Evolutionary conservation across 1,140 invertebrate species (phyloP), one percentile per base, ranked within the genome.

Genomic region (Drosophila pachea): DNA sequence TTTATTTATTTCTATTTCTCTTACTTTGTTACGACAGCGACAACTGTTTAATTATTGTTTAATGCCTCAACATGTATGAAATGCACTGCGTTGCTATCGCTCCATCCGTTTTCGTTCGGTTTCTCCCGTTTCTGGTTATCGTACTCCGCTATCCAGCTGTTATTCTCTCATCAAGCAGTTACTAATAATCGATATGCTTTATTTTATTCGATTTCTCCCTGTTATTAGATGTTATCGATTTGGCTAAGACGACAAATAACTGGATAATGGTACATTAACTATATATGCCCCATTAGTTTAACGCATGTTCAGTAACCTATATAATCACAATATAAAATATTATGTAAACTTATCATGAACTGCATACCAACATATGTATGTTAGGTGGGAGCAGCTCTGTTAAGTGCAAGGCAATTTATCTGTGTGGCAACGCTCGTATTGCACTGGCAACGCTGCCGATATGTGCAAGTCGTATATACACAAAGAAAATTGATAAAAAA

Each of bases 401-500:
- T 62, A 67, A 47, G 11, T 52, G 65, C 56, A 52, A 7, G 7
- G 55, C 33, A 11, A 12, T 47, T 45, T 6, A 14, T 11, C 49
- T 8, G 11, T 49, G 36, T 68, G 66, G 66, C 66, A 68, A 68
- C 60, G 43, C 66, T 54, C 8, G 22, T 16, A 68, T 63, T 68
- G 66, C 66, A 68, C 66, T 68, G 66, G 65, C 69, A 72, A 68
- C 69, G 33, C 63, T 55, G 68, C 64, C 68, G 69, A 73, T 56
- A 73, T 73, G 70, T 73, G 70, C 70, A 73, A 68, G 59, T 63
- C 69, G 75, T 71, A 67, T 78, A 78, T 78, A 82, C 78, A 83
- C 79, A 83, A 83, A 83, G 78, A 79, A 83, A 83, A 75, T 71
- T 71, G 68, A 65, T 70, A 64, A 47, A 47, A 47, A 66, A 66